Conservation (phyloP, 2,888 invertebrate genomes). For the Nycteola revayana region DNA sequence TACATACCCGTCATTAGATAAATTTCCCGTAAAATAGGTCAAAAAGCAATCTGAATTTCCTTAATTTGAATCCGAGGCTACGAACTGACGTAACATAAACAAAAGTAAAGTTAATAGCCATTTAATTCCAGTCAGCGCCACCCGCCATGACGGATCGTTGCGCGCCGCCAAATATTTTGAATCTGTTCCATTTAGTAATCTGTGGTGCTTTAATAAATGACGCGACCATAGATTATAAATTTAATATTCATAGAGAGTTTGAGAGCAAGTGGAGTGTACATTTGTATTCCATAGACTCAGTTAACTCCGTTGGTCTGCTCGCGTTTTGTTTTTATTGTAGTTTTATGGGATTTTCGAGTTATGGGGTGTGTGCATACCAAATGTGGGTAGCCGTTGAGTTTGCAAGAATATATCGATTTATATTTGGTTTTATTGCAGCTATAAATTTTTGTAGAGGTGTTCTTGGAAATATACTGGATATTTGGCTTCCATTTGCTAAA, state of each 20-base stretch:
- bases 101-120: too few relatives aligned
- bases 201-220: conserved; percentile 38
- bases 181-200: conserved; percentile 22
- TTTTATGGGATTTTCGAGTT: conserved; percentile 7
- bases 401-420: not conserved
- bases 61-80: too few relatives aligned
- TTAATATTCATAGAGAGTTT: conserved; percentile 47
- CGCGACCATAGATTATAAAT: conserved; percentile 41
- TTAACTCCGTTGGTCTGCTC: conserved; percentile 5
- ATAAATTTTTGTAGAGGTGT: not conserved
- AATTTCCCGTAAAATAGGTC: too few relatives aligned
- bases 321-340: conserved; percentile 23
- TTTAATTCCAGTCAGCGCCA: too few relatives aligned
- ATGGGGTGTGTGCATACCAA: not conserved
- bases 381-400: not conserved
- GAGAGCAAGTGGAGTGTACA: conserved; percentile 23
- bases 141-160: too few relatives aligned
- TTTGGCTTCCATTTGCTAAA: too few relatives aligned
- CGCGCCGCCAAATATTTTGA: conserved; percentile 16
- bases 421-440: not conserved
- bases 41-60: too few relatives aligned
- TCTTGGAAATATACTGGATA: too few relatives aligned
- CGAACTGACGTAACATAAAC: too few relatives aligned
- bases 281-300: conserved; percentile 19
- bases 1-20: too few relatives aligned